phyloP scores from a whole-genome alignment of 2,888 invertebrate species.

The Heliconius ismenius region DNA sequence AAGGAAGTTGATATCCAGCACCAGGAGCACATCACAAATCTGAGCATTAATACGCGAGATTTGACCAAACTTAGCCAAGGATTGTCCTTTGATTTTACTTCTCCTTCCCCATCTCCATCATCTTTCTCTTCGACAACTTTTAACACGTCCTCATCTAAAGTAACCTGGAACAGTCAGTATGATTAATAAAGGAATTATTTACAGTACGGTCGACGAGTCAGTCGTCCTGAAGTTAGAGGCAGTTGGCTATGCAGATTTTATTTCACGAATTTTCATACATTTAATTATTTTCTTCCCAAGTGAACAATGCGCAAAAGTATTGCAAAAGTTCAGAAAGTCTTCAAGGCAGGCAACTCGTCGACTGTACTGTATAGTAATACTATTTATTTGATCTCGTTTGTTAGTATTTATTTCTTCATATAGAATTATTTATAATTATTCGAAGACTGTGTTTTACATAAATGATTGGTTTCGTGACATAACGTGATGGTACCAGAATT shows the following conservation, averaged over 20 bases:
- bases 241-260: too few relatives aligned
- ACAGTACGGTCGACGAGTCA: background rate
- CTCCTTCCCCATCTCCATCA: slow-evolving; percentile 25
- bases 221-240: background rate
- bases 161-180: slow-evolving; percentile 50
- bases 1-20: slow-evolving; percentile 89
- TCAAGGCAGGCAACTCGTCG: too few relatives aligned
- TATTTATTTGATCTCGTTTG: too few relatives aligned
- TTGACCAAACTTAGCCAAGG: slow-evolving; percentile 60
- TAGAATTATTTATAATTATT: too few relatives aligned
- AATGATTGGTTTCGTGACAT: background rate
- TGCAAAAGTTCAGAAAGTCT: too few relatives aligned
- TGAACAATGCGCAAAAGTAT: too few relatives aligned
- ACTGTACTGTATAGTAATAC: too few relatives aligned
- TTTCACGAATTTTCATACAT: too few relatives aligned
- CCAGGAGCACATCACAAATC: slow-evolving; percentile 63
- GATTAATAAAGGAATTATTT: too few relatives aligned
- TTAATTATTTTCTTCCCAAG: too few relatives aligned
- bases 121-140: slow-evolving; percentile 50
- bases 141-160: slow-evolving; percentile 60
- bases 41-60: slow-evolving; percentile 60
- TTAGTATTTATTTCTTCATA: too few relatives aligned
- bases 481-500: background rate
- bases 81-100: slow-evolving; percentile 41
- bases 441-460: background rate